Conservation (phyloP, 1,140 invertebrate genomes). For the Drosophila bocki region DNA sequence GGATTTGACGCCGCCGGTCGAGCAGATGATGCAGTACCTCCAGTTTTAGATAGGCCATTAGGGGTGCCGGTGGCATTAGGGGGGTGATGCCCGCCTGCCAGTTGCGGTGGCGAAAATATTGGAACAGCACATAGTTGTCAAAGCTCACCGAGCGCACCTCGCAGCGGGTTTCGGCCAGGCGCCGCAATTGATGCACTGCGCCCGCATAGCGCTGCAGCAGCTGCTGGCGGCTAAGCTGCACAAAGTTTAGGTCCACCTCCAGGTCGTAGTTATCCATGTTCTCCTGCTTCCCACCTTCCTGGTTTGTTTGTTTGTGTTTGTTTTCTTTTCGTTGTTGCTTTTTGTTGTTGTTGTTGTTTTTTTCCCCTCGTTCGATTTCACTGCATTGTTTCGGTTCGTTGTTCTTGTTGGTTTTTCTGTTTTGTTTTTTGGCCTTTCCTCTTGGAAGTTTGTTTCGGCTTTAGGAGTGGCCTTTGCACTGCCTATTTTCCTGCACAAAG, state of each 20-base stretch:
- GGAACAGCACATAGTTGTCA: slow-evolving; percentile 78
- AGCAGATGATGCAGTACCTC: slow-evolving; percentile 78
- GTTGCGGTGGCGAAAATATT: slow-evolving; percentile 75
- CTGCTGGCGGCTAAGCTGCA: slow-evolving; percentile 72
- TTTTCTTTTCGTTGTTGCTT: slow-evolving; percentile 1
- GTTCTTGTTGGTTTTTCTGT: not conserved
- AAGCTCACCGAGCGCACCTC: slow-evolving; percentile 72
- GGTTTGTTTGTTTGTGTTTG: slow-evolving; percentile 4
- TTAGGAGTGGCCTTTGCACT: not conserved
- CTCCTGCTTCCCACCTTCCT: not conserved
- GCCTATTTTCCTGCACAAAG: slow-evolving; percentile 9
- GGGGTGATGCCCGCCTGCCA: slow-evolving; percentile 7
- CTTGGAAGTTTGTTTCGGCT: not conserved
- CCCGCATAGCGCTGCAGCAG: slow-evolving; percentile 69
- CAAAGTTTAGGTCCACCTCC: slow-evolving; percentile 71
- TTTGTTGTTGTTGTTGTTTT: not conserved
- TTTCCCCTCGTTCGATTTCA: not conserved
- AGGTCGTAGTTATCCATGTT: slow-evolving; percentile 63
- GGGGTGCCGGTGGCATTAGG: slow-evolving; percentile 17
- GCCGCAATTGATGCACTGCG: slow-evolving; percentile 62
- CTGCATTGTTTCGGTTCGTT: slow-evolving; percentile 10
- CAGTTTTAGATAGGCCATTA: slow-evolving; percentile 63
- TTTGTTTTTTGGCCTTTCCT: not conserved
- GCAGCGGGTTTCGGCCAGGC: slow-evolving; percentile 68
- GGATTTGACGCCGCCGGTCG: slow-evolving; percentile 74